These are phyloP conservation scores for Reticulitermes lucifugus DNA, from an alignment of 2,888 invertebrate species.

Conservation along the genomic window DNA sequence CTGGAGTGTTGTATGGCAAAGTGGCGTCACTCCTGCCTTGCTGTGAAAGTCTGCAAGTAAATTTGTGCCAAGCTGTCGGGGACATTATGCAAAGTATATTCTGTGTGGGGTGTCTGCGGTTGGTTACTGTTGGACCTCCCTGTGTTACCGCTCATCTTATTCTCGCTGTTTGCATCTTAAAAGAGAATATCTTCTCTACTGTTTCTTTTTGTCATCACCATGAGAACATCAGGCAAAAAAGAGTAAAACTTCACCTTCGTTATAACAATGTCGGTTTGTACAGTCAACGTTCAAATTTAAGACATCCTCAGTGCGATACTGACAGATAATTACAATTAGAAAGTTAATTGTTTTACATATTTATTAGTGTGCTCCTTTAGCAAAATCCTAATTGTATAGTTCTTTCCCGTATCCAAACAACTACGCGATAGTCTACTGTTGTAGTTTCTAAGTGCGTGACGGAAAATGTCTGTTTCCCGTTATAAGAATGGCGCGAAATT, in stretches of 20 bases:
- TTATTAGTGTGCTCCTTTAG: no score
- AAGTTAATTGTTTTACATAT: no score
- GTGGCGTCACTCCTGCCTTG: neutral
- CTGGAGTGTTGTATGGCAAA: neutral
- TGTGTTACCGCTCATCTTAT: conserved; percentile 17
- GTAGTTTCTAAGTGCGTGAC: no score
- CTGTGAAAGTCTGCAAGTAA: conserved; percentile 44
- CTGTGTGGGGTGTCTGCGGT: conserved; percentile 19
- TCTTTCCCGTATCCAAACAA: no score
- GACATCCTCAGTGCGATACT: neutral
- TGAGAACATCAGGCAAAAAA: conserved; percentile 14
- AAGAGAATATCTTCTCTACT: conserved; percentile 38
- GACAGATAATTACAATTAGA: no score
- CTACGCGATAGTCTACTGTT: no score
- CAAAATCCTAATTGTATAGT: no score
- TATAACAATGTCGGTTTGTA: conserved; percentile 23
- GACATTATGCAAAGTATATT: conserved; percentile 49
- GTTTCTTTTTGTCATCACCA: conserved; percentile 41
- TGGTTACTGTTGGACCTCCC: neutral
- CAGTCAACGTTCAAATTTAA: neutral
- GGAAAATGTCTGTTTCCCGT: no score
- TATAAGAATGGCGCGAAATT: no score
- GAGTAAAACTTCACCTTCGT: conserved; percentile 30
- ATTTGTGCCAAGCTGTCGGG: conserved; percentile 51
- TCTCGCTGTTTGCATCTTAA: conserved; percentile 43